Base-by-base conservation (phyloP, 2,888 invertebrate genomes). In the Zhuqinia jingwanae region DNA sequence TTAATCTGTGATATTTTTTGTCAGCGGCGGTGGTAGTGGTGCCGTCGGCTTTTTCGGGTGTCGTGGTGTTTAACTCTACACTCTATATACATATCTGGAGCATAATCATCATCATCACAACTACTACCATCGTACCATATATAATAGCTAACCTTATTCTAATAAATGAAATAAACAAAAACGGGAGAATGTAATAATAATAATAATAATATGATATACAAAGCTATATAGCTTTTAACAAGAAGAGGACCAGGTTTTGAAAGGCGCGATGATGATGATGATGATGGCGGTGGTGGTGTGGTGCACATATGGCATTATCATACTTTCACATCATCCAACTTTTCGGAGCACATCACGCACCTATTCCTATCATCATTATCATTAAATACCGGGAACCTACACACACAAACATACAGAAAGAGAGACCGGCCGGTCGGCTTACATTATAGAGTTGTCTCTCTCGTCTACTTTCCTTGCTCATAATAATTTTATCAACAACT, bases 281-380 rank as follows among this genome's bases (percentile, higher is more conserved):
- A n/a, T n/a, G n/a, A n/a, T n/a, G n/a, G n/a, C n/a, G n/a, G n/a
- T n/a, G n/a, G n/a, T n/a, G n/a, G n/a, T n/a, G 50, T 13, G 20
- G 68, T 17, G 47, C 70, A 25, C 70, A 70, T 70, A 47, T 70
- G 70, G 70, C 47, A 22, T 68, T 25, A 47, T 70, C 45, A 22
- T 6, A 17, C 22, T 17, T 36, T 45, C 58, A 60, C 63, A 63
- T 58, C 65, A 36, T 42, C 17, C 42, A 65, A 65, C 65, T 75
- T 73, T 53, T 76, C 56, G 42, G 36, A 22, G 2, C 50, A 36
- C 42, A 76, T 77, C 60, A 77, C 58, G 77, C 77, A 70, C 45
- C 17, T 13, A 47, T 22, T 47, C 45, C 17, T 13, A 47, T 22
- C 70, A 70, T 25, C 22, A 63, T 50, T 45, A 42, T 77, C 20